Conservation (phyloP, 1,140 invertebrate genomes). For the Mactra quadrangularis region DNA sequence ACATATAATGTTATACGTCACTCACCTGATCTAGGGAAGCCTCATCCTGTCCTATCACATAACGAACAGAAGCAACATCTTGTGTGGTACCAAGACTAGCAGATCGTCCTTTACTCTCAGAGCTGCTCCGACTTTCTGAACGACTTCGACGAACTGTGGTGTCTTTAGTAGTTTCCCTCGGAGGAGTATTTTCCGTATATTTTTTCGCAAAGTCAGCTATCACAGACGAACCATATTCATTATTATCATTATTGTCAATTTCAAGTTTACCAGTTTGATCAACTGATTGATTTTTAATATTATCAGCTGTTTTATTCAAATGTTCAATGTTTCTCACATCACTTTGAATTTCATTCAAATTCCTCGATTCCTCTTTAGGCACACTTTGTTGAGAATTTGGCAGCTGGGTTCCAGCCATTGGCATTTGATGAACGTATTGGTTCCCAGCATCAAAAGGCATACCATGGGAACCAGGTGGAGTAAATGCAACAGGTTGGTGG, state of each 20-base stretch:
- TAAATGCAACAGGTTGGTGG: constrained; percentile 14
- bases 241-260: constrained; percentile 8
- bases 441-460: constrained; percentile 17
- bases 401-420: constrained; percentile 2
- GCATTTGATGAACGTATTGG: neutral
- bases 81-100: neutral
- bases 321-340: neutral
- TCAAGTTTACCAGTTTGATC: neutral
- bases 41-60: constrained; percentile 55
- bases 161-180: neutral
- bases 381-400: constrained; percentile 9
- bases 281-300: neutral
- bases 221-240: constrained; percentile 31
- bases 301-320: neutral
- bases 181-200: neutral
- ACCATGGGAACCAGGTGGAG: constrained; percentile 19
- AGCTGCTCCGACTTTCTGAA: neutral
- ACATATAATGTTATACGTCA: too few relatives aligned
- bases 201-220: constrained; percentile 45
- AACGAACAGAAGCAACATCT: constrained; percentile 33
- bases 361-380: constrained; percentile 9
- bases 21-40: constrained; percentile 38
- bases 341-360: constrained; percentile 15
- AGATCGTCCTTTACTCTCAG: neutral
- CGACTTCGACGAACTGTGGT: neutral